phyloP scores from a whole-genome alignment of 2,888 invertebrate species.

The Diarsia dahlii region DNA sequence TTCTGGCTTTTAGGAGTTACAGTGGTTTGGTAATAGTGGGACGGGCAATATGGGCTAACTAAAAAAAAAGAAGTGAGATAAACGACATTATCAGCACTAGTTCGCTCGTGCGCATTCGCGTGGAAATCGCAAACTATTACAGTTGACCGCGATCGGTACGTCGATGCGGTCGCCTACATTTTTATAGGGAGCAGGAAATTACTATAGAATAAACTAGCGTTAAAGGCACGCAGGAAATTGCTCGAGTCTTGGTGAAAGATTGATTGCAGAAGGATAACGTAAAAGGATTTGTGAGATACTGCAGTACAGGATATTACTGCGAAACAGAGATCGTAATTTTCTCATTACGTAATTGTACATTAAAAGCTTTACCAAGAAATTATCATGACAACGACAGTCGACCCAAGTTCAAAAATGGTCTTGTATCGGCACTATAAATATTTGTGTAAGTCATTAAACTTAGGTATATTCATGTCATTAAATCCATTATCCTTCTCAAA shows the following conservation, averaged over 20 bases:
- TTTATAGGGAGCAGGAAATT: conserved; percentile 47
- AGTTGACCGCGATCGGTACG: conserved; percentile 47
- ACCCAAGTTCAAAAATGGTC: too few species aligned
- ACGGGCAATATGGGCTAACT: too few species aligned
- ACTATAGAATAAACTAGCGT: conserved; percentile 22
- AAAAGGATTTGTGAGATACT: conserved; percentile 4
- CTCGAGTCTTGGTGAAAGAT: conserved; percentile 4
- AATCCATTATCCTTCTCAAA: background rate
- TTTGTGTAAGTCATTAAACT: too few species aligned
- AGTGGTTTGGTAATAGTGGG: too few species aligned
- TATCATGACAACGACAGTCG: too few species aligned
- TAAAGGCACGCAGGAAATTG: conserved; percentile 44
- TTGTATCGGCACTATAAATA: too few species aligned
- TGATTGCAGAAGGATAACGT: conserved; percentile 14
- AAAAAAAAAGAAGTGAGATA: background rate
- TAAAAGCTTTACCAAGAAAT: background rate
- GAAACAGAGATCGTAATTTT: too few species aligned
- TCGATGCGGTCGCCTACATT: conserved; percentile 41
- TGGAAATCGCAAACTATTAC: conserved; percentile 68
- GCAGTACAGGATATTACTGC: conserved; percentile 5
- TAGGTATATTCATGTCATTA: too few species aligned
- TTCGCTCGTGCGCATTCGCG: conserved; percentile 59
- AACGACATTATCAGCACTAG: conserved; percentile 1
- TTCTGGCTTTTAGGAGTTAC: too few species aligned
- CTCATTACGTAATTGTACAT: background rate